Conservation (phyloP, 1,140 invertebrate genomes). For the Microvelia longipes region DNA sequence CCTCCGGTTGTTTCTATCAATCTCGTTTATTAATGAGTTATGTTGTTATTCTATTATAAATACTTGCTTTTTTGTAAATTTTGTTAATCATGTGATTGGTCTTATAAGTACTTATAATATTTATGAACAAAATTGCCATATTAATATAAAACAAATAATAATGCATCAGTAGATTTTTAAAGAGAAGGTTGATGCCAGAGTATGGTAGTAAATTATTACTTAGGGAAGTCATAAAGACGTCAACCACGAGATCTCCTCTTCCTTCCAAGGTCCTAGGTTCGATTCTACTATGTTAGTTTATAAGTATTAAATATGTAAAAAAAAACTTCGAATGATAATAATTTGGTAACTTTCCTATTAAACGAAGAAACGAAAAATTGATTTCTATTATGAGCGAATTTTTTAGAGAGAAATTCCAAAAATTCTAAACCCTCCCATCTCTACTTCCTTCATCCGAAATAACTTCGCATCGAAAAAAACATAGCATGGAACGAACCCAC, state of each 20-base stretch:
- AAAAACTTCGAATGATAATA: no score
- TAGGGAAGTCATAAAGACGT: not conserved
- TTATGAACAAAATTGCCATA: not conserved
- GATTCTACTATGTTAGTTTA: not conserved
- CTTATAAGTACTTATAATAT: not conserved
- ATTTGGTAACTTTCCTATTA: no score
- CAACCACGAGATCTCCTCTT: not conserved
- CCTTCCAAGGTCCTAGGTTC: not conserved
- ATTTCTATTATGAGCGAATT: no score
- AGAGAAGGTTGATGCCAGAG: not conserved
- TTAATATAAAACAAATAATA: no score
- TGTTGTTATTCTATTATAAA: not conserved
- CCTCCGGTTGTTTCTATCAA: not conserved
- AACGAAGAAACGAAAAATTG: no score
- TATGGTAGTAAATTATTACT: not conserved
- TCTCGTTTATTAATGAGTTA: not conserved
- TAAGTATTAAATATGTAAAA: not conserved
- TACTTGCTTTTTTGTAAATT: not conserved
- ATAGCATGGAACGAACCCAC: no score
- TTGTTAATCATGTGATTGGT: not conserved
- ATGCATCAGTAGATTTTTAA: not conserved
- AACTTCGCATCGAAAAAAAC: no score
- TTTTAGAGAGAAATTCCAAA: no score
- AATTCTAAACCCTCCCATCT: no score
- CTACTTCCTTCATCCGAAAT: no score